Conservation (phyloP, 2,888 invertebrate genomes). For the Tolmerus cingulatus region DNA sequence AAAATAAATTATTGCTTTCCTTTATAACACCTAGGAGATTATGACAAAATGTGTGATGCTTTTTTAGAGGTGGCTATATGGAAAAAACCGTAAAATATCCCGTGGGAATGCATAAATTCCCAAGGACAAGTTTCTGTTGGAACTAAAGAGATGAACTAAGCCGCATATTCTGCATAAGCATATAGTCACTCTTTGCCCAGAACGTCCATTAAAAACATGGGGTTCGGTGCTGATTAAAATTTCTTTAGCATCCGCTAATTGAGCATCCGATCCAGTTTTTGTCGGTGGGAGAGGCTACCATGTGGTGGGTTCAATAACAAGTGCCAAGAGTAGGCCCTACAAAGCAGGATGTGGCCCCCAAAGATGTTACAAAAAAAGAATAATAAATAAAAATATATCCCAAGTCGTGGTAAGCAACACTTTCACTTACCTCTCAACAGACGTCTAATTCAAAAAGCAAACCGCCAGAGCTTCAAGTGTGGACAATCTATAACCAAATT, state of each 20-base stretch:
- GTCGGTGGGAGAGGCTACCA: neutral
- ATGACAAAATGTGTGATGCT: neutral
- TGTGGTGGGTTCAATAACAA: neutral
- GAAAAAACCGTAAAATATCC: neutral
- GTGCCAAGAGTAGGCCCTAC: neutral
- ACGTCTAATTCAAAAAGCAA: neutral
- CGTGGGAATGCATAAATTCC: neutral
- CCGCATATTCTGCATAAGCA: neutral
- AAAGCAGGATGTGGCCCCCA: slow-evolving; percentile 3
- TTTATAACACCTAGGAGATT: neutral
- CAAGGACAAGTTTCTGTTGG: neutral
- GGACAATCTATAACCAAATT: slow-evolving; percentile 1
- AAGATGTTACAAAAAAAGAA: neutral
- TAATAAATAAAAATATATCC: neutral
- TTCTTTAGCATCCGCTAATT: slow-evolving; percentile 30
- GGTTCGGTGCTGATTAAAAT: slow-evolving; percentile 10
- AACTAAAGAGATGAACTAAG: neutral
- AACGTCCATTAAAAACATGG: neutral
- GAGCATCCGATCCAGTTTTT: neutral
- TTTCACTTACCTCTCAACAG: slow-evolving; percentile 23
- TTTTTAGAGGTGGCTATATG: neutral
- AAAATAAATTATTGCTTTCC: neutral
- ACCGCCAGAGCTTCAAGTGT: neutral
- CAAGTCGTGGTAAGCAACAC: neutral
- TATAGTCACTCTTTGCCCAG: neutral